Percentiles rank a stretch among this genome's conserved stretches.
These are phyloP conservation scores for Bos javanicus DNA, from an alignment of 2,113 vertebrate genomes.

Conservation along the genomic window DNA sequence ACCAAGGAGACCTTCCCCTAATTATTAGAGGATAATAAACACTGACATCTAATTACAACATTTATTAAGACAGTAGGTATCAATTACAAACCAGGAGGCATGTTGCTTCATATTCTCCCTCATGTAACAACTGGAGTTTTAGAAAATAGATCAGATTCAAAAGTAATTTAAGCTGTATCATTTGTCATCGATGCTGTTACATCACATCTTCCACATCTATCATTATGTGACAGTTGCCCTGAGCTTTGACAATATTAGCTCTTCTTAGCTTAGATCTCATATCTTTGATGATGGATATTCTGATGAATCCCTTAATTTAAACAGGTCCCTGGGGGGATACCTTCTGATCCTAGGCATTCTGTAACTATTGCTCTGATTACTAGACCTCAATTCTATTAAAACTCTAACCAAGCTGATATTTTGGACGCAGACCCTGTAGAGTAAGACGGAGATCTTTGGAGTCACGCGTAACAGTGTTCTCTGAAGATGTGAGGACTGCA, in stretches of 20 bases:
- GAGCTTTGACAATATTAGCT: background rate
- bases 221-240: background rate
- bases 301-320: background rate
- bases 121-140: background rate
- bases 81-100: background rate
- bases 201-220: background rate
- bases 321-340: background rate
- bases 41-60: slow-evolving; percentile 30
- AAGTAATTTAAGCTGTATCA: background rate
- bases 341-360: background rate
- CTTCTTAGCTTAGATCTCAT: background rate
- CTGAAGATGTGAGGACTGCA: background rate
- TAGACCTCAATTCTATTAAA: background rate
- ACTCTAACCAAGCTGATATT: background rate
- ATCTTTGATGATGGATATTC: background rate
- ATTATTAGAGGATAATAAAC: background rate
- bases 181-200: background rate
- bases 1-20: background rate
- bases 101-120: background rate
- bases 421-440: background rate
- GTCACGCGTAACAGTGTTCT: background rate
- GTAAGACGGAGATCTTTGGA: background rate
- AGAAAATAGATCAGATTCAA: slow-evolving; percentile 21
- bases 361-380: background rate
- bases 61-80: slow-evolving; percentile 8